Evolutionary conservation across 2,113 vertebrate species (phyloP).

Genomic region (Natator depressus): DNA sequence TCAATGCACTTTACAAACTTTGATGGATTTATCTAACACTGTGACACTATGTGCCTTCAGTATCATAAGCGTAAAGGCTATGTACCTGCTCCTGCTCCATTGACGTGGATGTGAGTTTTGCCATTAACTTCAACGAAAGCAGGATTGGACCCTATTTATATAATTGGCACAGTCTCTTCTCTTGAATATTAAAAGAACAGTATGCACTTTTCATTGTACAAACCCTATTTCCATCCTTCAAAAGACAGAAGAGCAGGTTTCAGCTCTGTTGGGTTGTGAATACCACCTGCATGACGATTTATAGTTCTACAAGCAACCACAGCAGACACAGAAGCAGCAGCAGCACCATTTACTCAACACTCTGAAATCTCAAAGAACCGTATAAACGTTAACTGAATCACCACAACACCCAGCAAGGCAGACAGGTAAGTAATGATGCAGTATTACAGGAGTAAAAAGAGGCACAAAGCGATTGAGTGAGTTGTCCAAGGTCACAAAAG

Average conservation of each 20-base stretch:
- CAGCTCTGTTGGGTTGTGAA: conserved; percentile 25
- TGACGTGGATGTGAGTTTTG: conserved; percentile 13
- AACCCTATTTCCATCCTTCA: conserved; percentile 32
- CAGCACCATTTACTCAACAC: neutral
- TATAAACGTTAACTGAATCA: neutral
- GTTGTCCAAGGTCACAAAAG: neutral
- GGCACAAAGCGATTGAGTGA: neutral
- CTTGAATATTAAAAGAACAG: conserved; percentile 25
- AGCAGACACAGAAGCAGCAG: neutral
- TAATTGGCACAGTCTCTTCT: neutral
- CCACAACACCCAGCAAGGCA: neutral
- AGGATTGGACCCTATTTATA: neutral
- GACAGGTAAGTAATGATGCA: neutral
- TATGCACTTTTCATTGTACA: conserved; percentile 8
- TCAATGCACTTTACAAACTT: rapidly evolving
- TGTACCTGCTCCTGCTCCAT: neutral
- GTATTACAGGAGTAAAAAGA: neutral
- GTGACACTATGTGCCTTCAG: neutral
- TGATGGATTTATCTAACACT: rapidly evolving
- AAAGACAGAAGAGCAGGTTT: conserved; percentile 55
- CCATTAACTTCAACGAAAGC: conserved; percentile 6
- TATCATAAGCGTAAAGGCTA: neutral
- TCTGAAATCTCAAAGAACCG: neutral
- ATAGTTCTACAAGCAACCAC: neutral
- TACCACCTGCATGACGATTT: neutral